Base-by-base conservation (phyloP, 2,888 invertebrate genomes). In the Odontomyia ornata region DNA sequence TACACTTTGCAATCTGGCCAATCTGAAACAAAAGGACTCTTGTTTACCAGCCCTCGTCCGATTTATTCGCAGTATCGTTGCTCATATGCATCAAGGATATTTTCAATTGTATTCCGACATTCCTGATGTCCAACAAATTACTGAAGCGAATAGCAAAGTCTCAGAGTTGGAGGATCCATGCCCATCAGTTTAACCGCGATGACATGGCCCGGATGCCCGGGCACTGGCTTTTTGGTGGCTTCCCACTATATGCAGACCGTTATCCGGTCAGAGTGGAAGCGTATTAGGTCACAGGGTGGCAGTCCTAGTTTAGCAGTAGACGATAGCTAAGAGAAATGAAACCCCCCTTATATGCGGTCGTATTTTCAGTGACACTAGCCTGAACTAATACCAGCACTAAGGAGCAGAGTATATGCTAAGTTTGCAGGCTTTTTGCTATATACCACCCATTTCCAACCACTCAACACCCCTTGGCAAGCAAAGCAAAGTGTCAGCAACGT, bases 181-280 rank as follows among this genome's bases (percentile, higher is more conserved):
- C 82, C 84, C 84, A 84, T 84, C 84, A 85, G 85, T 84, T 85
- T 84, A 85, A 85, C 85, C 85, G 83, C 82, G 82, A 83, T 85
- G 85, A 84, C 85, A 85, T 84, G 84, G 83, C 84, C 83, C 82
- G 83, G 83, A 83, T 84, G 83, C 84, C 83, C 82, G 83, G 83
- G 83, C 84, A 83, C 83, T 36, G 83, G 84, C 84, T 36, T 84
- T 84, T 82, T 82, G 83, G 83, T 83, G 83, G 84, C 83, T 84
- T 84, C 82, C 83, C 83, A 83, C 83, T 82, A 83, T 83, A 27
- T 36, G 3, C 21, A 13, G 25, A 27, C 80, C 80, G 80, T 79
- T 76, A 79, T 80, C 56, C 80, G 80, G 80, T 79, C 79, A 80
- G 77, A 78, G 52, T 27, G 75, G 76, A 67, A 28, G 65, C 78